Evolutionary conservation across 2,888 invertebrate genomes (phyloP).

Genomic region (Caenorhabditis afra): DNA sequence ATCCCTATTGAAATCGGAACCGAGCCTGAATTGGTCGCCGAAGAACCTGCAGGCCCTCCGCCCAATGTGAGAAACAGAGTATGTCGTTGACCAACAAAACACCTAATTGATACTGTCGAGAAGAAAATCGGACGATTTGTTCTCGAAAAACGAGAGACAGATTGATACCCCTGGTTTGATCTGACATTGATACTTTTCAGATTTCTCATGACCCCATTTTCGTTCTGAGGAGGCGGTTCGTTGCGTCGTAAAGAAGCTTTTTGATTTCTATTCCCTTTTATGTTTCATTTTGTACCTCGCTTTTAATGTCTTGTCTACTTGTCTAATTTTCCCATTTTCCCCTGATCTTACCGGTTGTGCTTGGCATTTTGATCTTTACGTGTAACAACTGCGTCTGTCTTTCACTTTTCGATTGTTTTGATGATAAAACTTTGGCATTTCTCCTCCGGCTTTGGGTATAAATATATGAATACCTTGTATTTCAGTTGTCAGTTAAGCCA

Average conservation of each 20-base stretch:
- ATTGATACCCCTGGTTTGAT: background rate
- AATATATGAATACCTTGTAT: no score
- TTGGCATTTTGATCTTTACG: no score
- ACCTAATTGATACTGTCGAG: background rate
- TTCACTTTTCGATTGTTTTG: conserved; percentile 8
- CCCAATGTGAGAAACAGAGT: conserved; percentile 57
- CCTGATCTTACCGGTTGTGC: background rate
- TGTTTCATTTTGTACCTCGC: background rate
- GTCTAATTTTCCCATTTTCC: conserved; percentile 9
- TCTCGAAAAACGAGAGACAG: background rate
- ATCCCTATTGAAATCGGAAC: conserved; percentile 56
- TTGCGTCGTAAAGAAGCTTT: conserved; percentile 1
- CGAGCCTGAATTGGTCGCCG: conserved; percentile 35
- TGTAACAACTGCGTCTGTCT: background rate
- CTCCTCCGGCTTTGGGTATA: no score
- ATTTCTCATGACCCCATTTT: conserved; percentile 43
- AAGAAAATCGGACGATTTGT: no score
- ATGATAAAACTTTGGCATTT: background rate
- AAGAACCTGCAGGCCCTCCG: conserved; percentile 54
- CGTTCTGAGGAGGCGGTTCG: conserved; percentile 15
- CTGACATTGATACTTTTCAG: conserved; percentile 21
- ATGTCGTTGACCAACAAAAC: background rate
- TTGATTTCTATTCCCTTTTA: background rate
- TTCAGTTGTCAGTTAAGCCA: background rate
- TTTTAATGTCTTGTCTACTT: background rate